Evolutionary conservation across 2,888 invertebrate genomes (phyloP), one percentile per base, ranked within the genome.

Genomic region (Lycaena phlaeas): DNA sequence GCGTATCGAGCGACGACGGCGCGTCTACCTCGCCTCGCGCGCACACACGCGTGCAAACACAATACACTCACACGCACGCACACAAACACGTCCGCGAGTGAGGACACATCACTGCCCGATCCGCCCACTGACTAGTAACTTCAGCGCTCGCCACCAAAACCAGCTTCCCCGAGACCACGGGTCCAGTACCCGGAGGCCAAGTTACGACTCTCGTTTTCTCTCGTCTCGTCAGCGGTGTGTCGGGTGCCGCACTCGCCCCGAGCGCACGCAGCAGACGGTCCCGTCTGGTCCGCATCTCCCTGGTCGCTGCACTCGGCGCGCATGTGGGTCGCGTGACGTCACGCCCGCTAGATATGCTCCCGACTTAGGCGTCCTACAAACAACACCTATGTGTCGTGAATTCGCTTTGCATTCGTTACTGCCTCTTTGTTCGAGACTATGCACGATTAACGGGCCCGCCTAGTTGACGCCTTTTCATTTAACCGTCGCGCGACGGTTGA

Each of bases 261-360:
- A n/a, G n/a, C n/a, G n/a, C n/a, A n/a, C n/a, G n/a, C n/a, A n/a
- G n/a, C n/a, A n/a, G n/a, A n/a, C n/a, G n/a, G n/a, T n/a, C n/a
- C n/a, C n/a, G n/a, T n/a, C n/a, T n/a, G n/a, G 9, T 22, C 9
- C 6, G 22, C 4, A 5, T 9, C 7, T 22, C 22, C 3, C 22
- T 6, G 22, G 7, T 22, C 22, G 22, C 22, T 22, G 34, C 7
- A 12, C 12, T 18, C 34, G 12, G 11, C 31, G 31, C 18, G 7
- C 17, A 18, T 15, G 30, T 31, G 31, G 31, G 31, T 31, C 31
- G 40, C 36, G 25, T 49, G 54, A 42, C 53, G 53, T 43, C 54
- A 40, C 11, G 18, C 18, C n/a, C 18, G 18, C 18, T 1, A 15
- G 30, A 31, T 11, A 31, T 25, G 44, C 38, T 42, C 27, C 50